phyloP scores from a whole-genome alignment of 1,140 invertebrate species.

The Nylanderia fulva region DNA sequence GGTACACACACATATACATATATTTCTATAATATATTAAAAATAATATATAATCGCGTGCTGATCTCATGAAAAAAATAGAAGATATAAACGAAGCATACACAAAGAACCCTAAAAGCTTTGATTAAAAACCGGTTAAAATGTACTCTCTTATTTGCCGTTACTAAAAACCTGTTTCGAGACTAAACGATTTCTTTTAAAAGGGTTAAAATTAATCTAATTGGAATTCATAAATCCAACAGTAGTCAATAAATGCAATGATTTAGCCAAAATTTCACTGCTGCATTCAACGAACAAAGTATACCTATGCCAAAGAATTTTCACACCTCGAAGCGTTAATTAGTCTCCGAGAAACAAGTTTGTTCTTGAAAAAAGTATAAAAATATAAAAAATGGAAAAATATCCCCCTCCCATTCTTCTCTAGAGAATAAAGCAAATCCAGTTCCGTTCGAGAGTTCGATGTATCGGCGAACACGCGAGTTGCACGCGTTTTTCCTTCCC shows the following conservation, averaged over 20 bases:
- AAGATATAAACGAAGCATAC: neutral
- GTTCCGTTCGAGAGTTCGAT: neutral
- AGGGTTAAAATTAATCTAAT: neutral
- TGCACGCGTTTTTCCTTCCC: neutral
- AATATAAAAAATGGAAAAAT: neutral
- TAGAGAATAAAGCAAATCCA: neutral
- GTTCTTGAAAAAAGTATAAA: neutral
- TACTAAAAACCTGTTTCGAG: neutral
- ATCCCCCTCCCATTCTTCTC: no score
- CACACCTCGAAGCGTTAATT: neutral
- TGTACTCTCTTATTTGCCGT: neutral
- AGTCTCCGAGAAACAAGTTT: neutral
- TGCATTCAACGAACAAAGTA: neutral
- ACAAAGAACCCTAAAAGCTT: neutral
- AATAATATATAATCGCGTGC: neutral
- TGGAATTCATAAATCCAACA: neutral
- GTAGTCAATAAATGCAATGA: neutral
- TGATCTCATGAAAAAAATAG: neutral
- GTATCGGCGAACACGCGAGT: conserved; percentile 12
- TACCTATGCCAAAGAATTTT: neutral
- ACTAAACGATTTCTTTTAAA: conserved; percentile 12
- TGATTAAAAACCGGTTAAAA: neutral
- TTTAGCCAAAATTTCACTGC: neutral
- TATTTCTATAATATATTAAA: neutral
- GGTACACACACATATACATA: no score